Base-by-base conservation (phyloP, 2,888 invertebrate genomes). In the Hylaea fasciaria region DNA sequence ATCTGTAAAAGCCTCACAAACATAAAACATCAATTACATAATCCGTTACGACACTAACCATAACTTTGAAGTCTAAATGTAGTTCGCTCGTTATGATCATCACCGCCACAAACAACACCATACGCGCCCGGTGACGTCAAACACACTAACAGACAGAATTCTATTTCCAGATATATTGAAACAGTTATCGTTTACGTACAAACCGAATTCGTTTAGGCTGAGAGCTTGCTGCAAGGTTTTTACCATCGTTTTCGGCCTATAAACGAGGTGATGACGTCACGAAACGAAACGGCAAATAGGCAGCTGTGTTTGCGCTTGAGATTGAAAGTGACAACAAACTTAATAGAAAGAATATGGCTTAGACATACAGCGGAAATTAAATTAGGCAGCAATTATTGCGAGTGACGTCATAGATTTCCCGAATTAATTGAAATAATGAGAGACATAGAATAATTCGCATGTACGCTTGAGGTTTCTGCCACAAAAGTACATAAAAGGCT, bases 111-210 rank as follows among this genome's bases (percentile, higher is more conserved):
- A 49, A 35, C 52, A 43, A 44, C 37, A n/a, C 47, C 43, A 53
- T 49, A 53, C 58, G 9, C 11, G 37, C 16, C 49, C 29, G 35
- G 17, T 59, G 59, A 54, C 59, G 54, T 59, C 54, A 59, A 47
- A 16, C 49, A 11, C n/a, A 40, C 11, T 13, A 48, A 49, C 59
- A 49, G 32, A 52, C 57, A 52, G 45, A 9, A 44, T 43, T 59
- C 58, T 59, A 59, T 54, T 70, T 64, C 53, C 48, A 70, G 68
- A 66, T 60, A 60, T 65, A 62, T 62, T 53, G 43, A 9, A 47
- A 39, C 44, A 49, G 45, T 39, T 35, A 43, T 45, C 48, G 56
- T 59, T 59, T 59, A 59, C 54, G 54, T 50, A 29, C 11, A 56
- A 58, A 62, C 56, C 14, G 40, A 52, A 52, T 55, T 53, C 47